A percentile compares a stretch with the other conserved stretches of the same genome.
Conservation (phyloP, 2,113 vertebrate genomes). For the Jaculus jaculus region DNA sequence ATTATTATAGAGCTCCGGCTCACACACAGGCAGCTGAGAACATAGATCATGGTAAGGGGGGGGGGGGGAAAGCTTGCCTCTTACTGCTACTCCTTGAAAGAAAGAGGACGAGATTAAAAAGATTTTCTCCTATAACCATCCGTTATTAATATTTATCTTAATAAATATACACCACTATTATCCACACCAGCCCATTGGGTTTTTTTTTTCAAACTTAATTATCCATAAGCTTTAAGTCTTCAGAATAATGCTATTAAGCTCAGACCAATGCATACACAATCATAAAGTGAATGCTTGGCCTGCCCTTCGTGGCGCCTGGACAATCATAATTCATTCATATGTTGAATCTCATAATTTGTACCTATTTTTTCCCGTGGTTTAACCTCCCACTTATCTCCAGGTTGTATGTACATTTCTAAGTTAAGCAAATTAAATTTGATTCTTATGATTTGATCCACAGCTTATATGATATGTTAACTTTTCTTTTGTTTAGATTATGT, state of each 20-base stretch:
- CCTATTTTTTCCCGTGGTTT: conserved; percentile 74
- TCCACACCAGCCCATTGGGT: background rate
- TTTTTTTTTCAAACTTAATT: conserved; percentile 71
- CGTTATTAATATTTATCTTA: conserved; percentile 61
- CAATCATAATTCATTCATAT: conserved; percentile 73
- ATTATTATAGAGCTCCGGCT: conserved; percentile 78
- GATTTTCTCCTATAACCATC: conserved; percentile 43
- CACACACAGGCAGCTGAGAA: conserved; percentile 54
- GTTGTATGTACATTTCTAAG: conserved; percentile 77
- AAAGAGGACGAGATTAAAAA: conserved; percentile 22
- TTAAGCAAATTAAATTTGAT: conserved; percentile 78
- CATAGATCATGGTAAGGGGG: conserved; percentile 6
- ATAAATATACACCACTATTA: conserved; percentile 62
- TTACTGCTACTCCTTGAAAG: conserved; percentile 25
- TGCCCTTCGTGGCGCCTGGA: conserved; percentile 73
- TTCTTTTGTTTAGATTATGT: conserved; percentile 65
- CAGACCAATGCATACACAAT: conserved; percentile 60
- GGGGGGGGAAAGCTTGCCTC: background rate
- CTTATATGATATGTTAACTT: conserved; percentile 61
- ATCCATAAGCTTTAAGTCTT: conserved; percentile 56
- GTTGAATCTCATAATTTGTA: conserved; percentile 75
- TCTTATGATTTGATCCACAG: conserved; percentile 76
- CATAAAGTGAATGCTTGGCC: conserved; percentile 54
- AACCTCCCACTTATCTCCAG: conserved; percentile 73
- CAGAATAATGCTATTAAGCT: conserved; percentile 64